A percentile compares a stretch with the other conserved stretches of the same genome.
phyloP scores from a whole-genome alignment of 1,140 invertebrate genomes.

The Plectrocnemia conspersa region DNA sequence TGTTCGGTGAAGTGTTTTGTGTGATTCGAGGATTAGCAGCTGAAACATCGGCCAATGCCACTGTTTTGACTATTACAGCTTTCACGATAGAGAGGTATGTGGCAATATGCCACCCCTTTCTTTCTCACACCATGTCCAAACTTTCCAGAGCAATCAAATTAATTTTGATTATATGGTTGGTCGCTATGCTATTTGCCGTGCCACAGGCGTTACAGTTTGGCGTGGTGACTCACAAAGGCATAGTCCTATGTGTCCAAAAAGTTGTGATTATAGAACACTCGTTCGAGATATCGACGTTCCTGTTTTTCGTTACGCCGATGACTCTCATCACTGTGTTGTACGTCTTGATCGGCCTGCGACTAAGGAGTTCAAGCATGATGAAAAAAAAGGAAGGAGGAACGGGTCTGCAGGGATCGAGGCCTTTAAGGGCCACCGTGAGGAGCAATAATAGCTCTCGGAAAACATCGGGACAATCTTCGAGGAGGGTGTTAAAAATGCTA shows the following conservation, averaged over 20 bases:
- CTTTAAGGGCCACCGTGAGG: neutral
- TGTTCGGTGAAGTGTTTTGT: slow-evolving; percentile 83
- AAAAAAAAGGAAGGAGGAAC: slow-evolving; percentile 31
- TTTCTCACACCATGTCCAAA: slow-evolving; percentile 79
- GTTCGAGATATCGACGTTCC: slow-evolving; percentile 77
- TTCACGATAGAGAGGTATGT: slow-evolving; percentile 79
- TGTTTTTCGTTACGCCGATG: slow-evolving; percentile 85
- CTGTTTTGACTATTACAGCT: slow-evolving; percentile 79
- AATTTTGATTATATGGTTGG: slow-evolving; percentile 68
- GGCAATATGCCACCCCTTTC: slow-evolving; percentile 71
- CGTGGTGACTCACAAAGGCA: slow-evolving; percentile 47
- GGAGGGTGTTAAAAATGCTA: slow-evolving; percentile 55
- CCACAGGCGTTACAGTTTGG: slow-evolving; percentile 76
- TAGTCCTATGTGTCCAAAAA: slow-evolving; percentile 56
- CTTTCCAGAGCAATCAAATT: slow-evolving; percentile 69
- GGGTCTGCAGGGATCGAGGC: slow-evolving; percentile 4
- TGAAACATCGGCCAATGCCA: slow-evolving; percentile 90
- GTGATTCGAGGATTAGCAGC: slow-evolving; percentile 76
- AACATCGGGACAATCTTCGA: slow-evolving; percentile 48
- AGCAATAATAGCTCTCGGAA: slow-evolving; percentile 12
- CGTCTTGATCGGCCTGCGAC: slow-evolving; percentile 72
- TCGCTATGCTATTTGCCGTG: slow-evolving; percentile 68
- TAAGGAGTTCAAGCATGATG: slow-evolving; percentile 59
- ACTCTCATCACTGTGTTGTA: slow-evolving; percentile 79
- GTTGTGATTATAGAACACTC: slow-evolving; percentile 63